A percentile compares a stretch with the other conserved stretches of the same genome.
phyloP scores from a whole-genome alignment of 2,113 vertebrate species.

The Malurus elegans region DNA sequence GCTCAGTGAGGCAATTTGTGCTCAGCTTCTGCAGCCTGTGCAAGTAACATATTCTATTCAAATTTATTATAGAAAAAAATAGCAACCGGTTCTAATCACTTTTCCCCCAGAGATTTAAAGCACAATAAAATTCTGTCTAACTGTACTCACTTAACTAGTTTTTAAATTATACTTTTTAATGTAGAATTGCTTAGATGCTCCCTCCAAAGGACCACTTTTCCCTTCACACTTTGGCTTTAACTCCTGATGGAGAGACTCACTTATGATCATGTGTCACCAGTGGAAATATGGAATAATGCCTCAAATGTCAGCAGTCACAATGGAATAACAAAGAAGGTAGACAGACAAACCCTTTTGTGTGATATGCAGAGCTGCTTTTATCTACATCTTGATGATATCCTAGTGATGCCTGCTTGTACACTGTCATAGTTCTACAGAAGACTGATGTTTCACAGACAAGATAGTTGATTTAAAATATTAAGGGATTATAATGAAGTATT shows the following conservation, averaged over 20 bases:
- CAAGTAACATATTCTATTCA: conserved; percentile 52
- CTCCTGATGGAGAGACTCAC: not conserved
- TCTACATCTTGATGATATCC: not conserved
- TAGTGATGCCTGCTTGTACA: not conserved
- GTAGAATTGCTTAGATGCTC: not conserved
- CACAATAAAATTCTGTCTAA: not conserved
- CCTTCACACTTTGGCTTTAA: not conserved
- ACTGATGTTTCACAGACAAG: not conserved
- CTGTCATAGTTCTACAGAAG: not conserved
- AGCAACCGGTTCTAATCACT: conserved; percentile 28
- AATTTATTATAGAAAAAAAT: conserved; percentile 46
- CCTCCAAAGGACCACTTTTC: not conserved
- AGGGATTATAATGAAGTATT: not conserved
- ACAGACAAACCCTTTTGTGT: not conserved
- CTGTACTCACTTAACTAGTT: not conserved
- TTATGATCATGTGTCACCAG: not conserved
- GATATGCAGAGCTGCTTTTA: not conserved
- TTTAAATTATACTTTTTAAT: not conserved
- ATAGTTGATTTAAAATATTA: not conserved
- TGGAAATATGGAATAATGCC: not conserved
- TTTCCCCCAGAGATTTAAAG: conserved; percentile 59
- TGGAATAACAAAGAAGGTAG: not conserved
- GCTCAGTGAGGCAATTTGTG: conserved; percentile 65
- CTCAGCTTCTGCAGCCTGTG: conserved; percentile 21
- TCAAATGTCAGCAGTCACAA: not conserved